Evolutionary conservation across 1,140 invertebrate genomes (phyloP).

Genomic region (Drosophila guanche): DNA sequence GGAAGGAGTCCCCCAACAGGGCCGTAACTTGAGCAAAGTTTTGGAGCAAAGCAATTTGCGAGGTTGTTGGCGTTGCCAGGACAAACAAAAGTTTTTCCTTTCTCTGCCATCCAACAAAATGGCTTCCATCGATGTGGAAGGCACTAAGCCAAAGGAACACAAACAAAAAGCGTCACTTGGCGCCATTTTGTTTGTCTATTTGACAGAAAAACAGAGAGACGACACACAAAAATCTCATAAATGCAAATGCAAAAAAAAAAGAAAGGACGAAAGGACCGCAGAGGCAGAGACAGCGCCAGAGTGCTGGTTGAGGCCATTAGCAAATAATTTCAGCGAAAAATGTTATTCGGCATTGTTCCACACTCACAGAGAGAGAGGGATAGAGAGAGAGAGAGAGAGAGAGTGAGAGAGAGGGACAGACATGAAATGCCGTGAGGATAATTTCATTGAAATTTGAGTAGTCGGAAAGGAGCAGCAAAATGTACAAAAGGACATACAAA

Average conservation of each 20-base stretch:
- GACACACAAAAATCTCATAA: constrained; percentile 64
- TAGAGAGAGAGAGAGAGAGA: constrained; percentile 2
- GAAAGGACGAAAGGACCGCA: neutral
- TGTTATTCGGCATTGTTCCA: constrained; percentile 68
- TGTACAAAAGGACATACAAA: constrained; percentile 69
- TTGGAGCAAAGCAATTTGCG: constrained; percentile 70
- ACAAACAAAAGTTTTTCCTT: constrained; percentile 43
- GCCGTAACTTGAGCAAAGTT: constrained; percentile 67
- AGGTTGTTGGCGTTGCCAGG: constrained; percentile 54
- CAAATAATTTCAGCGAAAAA: constrained; percentile 81
- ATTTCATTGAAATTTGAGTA: constrained; percentile 83
- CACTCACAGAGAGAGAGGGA: constrained; percentile 10
- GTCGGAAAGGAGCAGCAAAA: constrained; percentile 72
- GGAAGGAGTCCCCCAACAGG: neutral
- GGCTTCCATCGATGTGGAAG: constrained; percentile 62
- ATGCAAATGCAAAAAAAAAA: constrained; percentile 65
- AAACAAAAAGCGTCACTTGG: constrained; percentile 38
- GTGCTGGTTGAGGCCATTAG: constrained; percentile 67
- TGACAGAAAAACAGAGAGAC: constrained; percentile 42
- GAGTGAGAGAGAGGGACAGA: constrained; percentile 13
- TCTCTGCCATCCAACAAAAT: constrained; percentile 47
- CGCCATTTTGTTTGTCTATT: constrained; percentile 74
- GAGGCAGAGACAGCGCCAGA: constrained; percentile 2
- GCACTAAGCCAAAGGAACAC: constrained; percentile 30
- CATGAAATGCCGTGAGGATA: constrained; percentile 76